phyloP scores from a whole-genome alignment of 2,113 vertebrate species.

The Silurus meridionalis region DNA sequence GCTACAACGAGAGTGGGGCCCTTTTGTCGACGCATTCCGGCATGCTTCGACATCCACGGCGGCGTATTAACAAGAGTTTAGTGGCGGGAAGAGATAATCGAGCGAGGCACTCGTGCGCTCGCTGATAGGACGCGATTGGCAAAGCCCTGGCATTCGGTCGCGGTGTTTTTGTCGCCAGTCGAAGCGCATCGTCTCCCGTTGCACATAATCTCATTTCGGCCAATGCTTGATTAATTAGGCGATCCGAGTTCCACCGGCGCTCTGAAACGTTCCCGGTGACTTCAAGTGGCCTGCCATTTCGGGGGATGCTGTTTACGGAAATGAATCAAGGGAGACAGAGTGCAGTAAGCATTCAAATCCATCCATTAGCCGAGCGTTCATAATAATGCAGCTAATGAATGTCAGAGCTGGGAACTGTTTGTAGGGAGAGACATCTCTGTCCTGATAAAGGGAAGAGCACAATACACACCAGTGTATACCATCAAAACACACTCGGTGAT shows the following conservation, averaged over 20 bases:
- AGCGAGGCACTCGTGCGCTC: constrained; percentile 26
- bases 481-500: not conserved
- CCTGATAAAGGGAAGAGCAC: not conserved
- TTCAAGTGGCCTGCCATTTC: constrained; percentile 42
- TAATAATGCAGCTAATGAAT: constrained; percentile 35
- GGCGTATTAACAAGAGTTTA: constrained; percentile 69
- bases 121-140: constrained; percentile 26
- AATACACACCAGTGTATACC: not conserved
- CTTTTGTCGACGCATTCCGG: constrained; percentile 70
- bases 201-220: constrained; percentile 46
- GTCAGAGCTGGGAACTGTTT: constrained; percentile 22
- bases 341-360: constrained; percentile 33
- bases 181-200: constrained; percentile 35
- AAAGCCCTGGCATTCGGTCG: constrained; percentile 33
- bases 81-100: constrained; percentile 64
- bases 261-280: constrained; percentile 26
- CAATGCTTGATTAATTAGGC: constrained; percentile 47
- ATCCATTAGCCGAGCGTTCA: constrained; percentile 33
- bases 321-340: constrained; percentile 37
- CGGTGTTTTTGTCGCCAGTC: constrained; percentile 14
- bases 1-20: constrained; percentile 64
- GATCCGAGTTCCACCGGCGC: constrained; percentile 4
- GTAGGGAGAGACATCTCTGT: constrained; percentile 15
- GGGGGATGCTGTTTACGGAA: constrained; percentile 39
- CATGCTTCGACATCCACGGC: constrained; percentile 67